Evolutionary conservation across 2,888 invertebrate genomes (phyloP).

Genomic region (Hirtodrosophila duncani): DNA sequence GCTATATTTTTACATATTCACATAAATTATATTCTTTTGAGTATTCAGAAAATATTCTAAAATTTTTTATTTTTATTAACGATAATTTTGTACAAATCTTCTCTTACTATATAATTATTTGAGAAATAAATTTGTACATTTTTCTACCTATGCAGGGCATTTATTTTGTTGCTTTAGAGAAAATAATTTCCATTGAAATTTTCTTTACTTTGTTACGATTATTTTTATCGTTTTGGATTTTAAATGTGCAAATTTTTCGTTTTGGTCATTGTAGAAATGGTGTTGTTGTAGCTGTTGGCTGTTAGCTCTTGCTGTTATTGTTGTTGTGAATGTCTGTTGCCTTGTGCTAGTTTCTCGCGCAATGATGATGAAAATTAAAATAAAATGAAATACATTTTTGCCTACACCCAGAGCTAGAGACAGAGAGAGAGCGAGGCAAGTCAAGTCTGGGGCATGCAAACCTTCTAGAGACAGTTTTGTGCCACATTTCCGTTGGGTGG

Average conservation of each 20-base stretch:
- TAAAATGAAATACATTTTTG: slow-evolving; percentile 72
- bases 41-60: too few species aligned
- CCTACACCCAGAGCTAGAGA: slow-evolving; percentile 41
- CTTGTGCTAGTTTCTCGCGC: slow-evolving; percentile 66
- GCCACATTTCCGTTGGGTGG: slow-evolving; percentile 65
- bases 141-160: background rate
- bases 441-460: background rate
- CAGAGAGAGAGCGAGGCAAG: slow-evolving; percentile 3
- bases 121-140: background rate
- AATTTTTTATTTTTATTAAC: too few species aligned
- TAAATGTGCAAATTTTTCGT: slow-evolving; percentile 62
- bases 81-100: too few species aligned
- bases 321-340: slow-evolving; percentile 19
- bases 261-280: slow-evolving; percentile 26
- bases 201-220: slow-evolving; percentile 10
- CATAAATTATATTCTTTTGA: too few species aligned
- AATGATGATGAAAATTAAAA: slow-evolving; percentile 74
- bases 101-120: too few species aligned
- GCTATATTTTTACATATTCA: too few species aligned
- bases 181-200: slow-evolving; percentile 22
- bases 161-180: slow-evolving; percentile 13
- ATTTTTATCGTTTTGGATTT: slow-evolving; percentile 68
- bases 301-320: slow-evolving; percentile 10
- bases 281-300: slow-evolving; percentile 14
- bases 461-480: slow-evolving; percentile 59